Evolutionary conservation across 1,140 invertebrate species (phyloP).

Genomic region (Armadillidium nasatum): DNA sequence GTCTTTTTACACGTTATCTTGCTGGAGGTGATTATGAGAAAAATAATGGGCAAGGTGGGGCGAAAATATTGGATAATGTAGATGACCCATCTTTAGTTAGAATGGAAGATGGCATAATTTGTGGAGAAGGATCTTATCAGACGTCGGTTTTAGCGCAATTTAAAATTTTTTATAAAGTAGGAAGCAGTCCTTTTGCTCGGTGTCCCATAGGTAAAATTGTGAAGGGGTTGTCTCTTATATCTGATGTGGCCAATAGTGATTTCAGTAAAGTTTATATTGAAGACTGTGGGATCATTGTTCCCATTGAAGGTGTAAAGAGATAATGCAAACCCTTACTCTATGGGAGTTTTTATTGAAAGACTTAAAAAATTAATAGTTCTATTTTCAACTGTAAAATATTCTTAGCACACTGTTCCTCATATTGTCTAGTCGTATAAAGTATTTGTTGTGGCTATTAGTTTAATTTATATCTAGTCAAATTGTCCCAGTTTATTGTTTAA

Average conservation of each 20-base stretch:
- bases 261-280: background rate
- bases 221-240: background rate
- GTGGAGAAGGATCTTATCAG: background rate
- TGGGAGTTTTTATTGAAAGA: background rate
- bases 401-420: too few species aligned
- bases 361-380: background rate
- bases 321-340: background rate
- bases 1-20: background rate
- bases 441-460: too few species aligned
- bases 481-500: too few species aligned
- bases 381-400: too few species aligned
- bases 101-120: background rate
- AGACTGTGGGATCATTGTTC: background rate
- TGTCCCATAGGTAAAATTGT: background rate
- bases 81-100: background rate
- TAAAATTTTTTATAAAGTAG: background rate
- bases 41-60: background rate
- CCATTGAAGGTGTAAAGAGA: background rate
- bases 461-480: too few species aligned
- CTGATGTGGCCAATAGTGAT: background rate
- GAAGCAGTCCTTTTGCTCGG: slow-evolving; percentile 1
- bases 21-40: background rate
- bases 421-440: too few species aligned
- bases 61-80: background rate
- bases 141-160: background rate